Conservation (phyloP, 2,113 vertebrate genomes). For the Todiramphus chloris region DNA sequence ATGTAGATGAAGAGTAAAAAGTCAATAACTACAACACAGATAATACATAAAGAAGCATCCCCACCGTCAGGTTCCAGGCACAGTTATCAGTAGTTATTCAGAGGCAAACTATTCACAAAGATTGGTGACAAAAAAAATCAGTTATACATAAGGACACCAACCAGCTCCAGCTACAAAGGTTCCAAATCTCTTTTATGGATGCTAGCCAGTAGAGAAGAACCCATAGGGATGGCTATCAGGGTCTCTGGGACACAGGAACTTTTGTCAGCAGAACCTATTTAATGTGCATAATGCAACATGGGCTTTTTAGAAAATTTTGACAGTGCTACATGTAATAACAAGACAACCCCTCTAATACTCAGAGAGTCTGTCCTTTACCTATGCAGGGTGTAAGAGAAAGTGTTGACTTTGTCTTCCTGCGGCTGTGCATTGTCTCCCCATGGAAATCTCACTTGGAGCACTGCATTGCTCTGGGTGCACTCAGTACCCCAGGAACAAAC, state of each 20-base stretch:
- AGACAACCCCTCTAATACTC: not conserved
- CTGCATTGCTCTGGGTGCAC: not conserved
- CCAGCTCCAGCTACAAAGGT: not conserved
- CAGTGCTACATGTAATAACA: accelerated
- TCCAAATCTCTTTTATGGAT: not conserved
- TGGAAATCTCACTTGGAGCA: not conserved
- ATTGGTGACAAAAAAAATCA: not conserved
- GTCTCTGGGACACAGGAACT: not conserved
- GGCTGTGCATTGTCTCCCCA: not conserved
- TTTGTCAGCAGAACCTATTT: not conserved
- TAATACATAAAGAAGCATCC: not conserved
- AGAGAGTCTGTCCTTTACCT: not conserved
- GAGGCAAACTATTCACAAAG: not conserved
- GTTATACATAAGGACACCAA: not conserved
- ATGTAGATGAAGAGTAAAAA: not conserved
- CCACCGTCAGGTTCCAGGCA: not conserved
- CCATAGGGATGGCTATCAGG: accelerated
- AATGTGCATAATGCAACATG: not conserved
- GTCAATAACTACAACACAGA: not conserved
- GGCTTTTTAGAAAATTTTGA: not conserved
- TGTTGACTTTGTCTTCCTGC: not conserved
- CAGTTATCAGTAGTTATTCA: not conserved
- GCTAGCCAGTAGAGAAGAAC: not conserved
- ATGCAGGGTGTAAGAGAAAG: not conserved
- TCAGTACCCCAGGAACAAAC: not conserved